Evolutionary conservation across 1,140 invertebrate species (phyloP), one percentile per base, ranked within the genome.

Genomic region (Drosophila santomea): DNA sequence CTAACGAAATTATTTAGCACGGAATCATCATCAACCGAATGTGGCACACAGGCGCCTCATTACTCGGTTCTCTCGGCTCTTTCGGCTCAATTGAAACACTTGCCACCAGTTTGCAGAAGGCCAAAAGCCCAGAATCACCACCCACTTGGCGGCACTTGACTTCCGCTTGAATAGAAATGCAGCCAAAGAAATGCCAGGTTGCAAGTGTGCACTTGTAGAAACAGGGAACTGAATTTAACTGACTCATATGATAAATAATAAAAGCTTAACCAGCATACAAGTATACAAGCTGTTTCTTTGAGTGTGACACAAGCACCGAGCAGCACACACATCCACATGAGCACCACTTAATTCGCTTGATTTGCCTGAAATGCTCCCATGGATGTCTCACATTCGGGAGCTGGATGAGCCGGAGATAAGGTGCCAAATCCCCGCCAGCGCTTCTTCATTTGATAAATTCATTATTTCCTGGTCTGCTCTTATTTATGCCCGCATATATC

Each of bases 1-100:
- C 67, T 81, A 86, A 88, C 62, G 76, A 77, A 88, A 88, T 86
- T 79, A 88, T 86, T 75, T 79, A 67, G 50, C 71, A 82, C 78
- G 61, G 43, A 47, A 60, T 59, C 43, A 45, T 39, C 50, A 60
- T 59, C 43, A 45, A 72, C 68, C 59, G 39, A 55, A 60, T 62
- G 43, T 67, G 39, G 44, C 60, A 23, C 39, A 25, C n/a, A 17
- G 32, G 10, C 66, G 72, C 84, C 78, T 86, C 83, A 86, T 86
- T 86, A 89, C 72, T 68, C 79, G 48, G 38, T 17, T 17, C 60
- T 60, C 45, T 44, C 28, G 12, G 43, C 45, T 56, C 43, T 32
- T 50, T 50, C 43, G 63, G 61, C 58, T 78, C 83, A 76, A 86
- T 83, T 82, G 69, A 78, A 88, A 82, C 57, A 68, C 60, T 81